Conservation (phyloP, 2,888 invertebrate species). For the Coenonympha arcania region DNA sequence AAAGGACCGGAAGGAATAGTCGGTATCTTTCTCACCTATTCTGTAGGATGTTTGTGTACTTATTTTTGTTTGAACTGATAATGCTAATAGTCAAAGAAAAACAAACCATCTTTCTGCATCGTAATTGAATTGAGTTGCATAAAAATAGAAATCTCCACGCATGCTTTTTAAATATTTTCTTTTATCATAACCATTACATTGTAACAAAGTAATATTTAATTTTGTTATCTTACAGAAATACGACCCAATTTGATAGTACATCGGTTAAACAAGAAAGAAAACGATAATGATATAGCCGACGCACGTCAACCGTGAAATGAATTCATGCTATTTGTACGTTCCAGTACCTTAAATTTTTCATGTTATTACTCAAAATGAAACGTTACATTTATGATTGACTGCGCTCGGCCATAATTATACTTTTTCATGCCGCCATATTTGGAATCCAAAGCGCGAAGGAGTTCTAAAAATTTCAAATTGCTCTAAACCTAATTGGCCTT, state of each 20-base stretch:
- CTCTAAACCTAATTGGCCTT: constrained; percentile 22
- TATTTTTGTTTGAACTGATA: too few species aligned
- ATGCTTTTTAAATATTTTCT: background rate
- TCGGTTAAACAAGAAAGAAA: constrained; percentile 24
- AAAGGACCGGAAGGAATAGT: too few species aligned
- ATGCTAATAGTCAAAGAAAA: too few species aligned
- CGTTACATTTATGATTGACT: constrained; percentile 26
- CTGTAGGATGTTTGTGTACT: too few species aligned
- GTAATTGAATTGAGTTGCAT: too few species aligned
- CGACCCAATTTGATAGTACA: constrained; percentile 16
- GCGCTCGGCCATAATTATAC: constrained; percentile 22
- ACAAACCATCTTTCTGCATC: too few species aligned
- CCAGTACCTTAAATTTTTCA: constrained; percentile 34
- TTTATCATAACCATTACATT: background rate
- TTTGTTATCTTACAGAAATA: constrained; percentile 1
- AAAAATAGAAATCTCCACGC: too few species aligned
- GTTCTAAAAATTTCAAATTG: constrained; percentile 17
- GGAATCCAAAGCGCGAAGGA: constrained; percentile 18
- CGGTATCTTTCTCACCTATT: too few species aligned
- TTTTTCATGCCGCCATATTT: constrained; percentile 18
- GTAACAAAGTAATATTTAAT: background rate
- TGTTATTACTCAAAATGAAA: constrained; percentile 29
- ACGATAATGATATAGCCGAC: constrained; percentile 49
- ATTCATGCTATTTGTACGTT: constrained; percentile 37
- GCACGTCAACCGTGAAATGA: constrained; percentile 51